Base-by-base conservation (phyloP, 1,140 invertebrate species). In the Ostrea edulis region DNA sequence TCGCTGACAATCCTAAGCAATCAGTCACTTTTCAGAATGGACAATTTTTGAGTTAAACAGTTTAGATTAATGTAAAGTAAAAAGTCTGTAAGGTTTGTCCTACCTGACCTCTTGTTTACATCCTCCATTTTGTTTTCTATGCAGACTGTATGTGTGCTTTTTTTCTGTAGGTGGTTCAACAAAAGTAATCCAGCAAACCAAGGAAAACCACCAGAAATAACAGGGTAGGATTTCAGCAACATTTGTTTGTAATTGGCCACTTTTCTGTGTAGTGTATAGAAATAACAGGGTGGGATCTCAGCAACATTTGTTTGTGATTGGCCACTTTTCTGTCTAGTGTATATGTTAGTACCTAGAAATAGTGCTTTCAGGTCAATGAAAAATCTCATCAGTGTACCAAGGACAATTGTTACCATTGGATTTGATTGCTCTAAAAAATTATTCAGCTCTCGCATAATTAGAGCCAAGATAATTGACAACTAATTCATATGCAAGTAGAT, bases 151-250 rank as follows among this genome's bases (percentile, higher is more conserved):
- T 62, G 17, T 35, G 25, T 25, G 8, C 2, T 86, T 35, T 82
- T 62, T 52, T n/a, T 35, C 20, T 83, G 22, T 25, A 84, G 82
- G 86, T 95, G 93, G 92, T 94, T 95, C 85, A 94, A 94, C 86
- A 90, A 91, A 84, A 86, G 81, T 22, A 90, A 84, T 86, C 92
- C 93, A 86, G 91, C 92, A 96, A 95, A 96, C 95, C 96, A 91
- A 95, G 96, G 89, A 95, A 96, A 94, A 94, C 95, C 90, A 93
- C 95, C 93, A 93, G 94, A 14, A 93, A 94, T 94, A 94, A 95
- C 93, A 95, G 95, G 91, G 96, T 96, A 93, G 95, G 93, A 96
- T 22, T 52, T 17, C 22, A 44, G 20, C 7, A 22, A 20, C 20
- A 8, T 51, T 81, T 71, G 55, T 35, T 17, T 29, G 7, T 44